Conservation (phyloP, 1,140 invertebrate genomes). For the Drosophila grimshawi region DNA sequence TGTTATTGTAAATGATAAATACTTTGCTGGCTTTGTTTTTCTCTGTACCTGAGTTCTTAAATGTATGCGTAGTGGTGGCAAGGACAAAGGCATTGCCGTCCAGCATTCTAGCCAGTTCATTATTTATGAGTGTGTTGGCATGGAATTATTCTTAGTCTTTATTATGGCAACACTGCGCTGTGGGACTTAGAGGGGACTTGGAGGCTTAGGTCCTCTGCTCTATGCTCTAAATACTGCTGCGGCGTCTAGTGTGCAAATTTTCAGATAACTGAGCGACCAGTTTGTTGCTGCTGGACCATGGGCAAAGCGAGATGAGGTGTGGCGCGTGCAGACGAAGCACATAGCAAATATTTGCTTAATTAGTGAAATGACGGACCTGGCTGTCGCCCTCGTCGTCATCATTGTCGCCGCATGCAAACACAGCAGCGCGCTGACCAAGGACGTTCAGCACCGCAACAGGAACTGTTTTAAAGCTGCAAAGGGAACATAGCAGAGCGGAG, state of each 20-base stretch:
- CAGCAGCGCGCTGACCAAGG: slow-evolving; percentile 50
- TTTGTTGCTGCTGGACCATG: not conserved
- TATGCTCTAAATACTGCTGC: slow-evolving; percentile 21
- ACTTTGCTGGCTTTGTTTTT: slow-evolving; percentile 59
- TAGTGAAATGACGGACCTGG: slow-evolving; percentile 70
- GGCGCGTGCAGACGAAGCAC: slow-evolving; percentile 6
- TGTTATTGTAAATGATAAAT: slow-evolving; percentile 74
- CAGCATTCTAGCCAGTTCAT: slow-evolving; percentile 69
- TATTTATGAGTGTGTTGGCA: slow-evolving; percentile 84
- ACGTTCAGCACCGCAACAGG: slow-evolving; percentile 33
- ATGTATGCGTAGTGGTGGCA: slow-evolving; percentile 46
- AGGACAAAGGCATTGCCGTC: slow-evolving; percentile 36
- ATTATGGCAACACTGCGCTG: slow-evolving; percentile 56
- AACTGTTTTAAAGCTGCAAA: slow-evolving; percentile 62
- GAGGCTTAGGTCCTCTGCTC: slow-evolving; percentile 20
- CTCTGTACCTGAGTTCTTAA: slow-evolving; percentile 50
- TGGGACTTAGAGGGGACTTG: slow-evolving; percentile 27
- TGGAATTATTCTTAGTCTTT: slow-evolving; percentile 83
- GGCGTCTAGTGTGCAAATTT: slow-evolving; percentile 66
- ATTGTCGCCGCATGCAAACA: slow-evolving; percentile 49
- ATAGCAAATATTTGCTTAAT: slow-evolving; percentile 79
- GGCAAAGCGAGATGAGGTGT: too few species aligned
- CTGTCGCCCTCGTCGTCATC: slow-evolving; percentile 16
- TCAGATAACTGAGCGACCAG: slow-evolving; percentile 63
- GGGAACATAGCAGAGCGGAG: not conserved